A percentile compares a stretch with the other conserved stretches of the same genome.
Evolutionary conservation across 1,140 invertebrate species (phyloP).

Genomic region (Aphelinus atriplicis): DNA sequence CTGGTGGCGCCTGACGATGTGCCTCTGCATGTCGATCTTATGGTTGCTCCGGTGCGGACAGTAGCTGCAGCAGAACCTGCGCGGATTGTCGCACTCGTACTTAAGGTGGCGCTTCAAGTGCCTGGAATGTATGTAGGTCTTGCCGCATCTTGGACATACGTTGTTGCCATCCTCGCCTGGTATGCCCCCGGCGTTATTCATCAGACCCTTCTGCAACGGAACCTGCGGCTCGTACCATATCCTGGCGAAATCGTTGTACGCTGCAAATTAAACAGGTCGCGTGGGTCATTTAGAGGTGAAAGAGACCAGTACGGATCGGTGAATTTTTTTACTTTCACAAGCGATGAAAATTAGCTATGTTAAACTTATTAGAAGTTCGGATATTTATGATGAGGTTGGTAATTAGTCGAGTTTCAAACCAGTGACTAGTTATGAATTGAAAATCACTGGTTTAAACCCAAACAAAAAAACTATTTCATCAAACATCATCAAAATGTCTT

Average conservation of each 20-base stretch:
- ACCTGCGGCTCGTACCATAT: slow-evolving; percentile 28
- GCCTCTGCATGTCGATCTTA: slow-evolving; percentile 37
- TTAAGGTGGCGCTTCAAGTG: slow-evolving; percentile 61
- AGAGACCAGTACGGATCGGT: too few species aligned
- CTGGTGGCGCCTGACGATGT: slow-evolving; percentile 33
- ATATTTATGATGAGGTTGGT: too few species aligned
- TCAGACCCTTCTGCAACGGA: background rate
- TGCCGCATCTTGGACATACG: slow-evolving; percentile 43
- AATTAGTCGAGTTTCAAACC: too few species aligned
- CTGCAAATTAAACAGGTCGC: background rate
- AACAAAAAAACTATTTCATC: too few species aligned
- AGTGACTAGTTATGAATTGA: too few species aligned
- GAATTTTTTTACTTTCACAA: too few species aligned
- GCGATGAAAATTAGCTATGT: too few species aligned
- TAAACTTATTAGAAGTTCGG: too few species aligned
- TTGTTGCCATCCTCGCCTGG: background rate
- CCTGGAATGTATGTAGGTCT: slow-evolving; percentile 50
- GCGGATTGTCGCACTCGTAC: slow-evolving; percentile 62
- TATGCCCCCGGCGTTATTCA: background rate
- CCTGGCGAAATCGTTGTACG: background rate
- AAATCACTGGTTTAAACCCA: too few species aligned
- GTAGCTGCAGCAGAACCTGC: slow-evolving; percentile 35
- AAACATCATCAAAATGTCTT: too few species aligned
- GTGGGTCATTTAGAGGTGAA: too few species aligned
- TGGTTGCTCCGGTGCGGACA: slow-evolving; percentile 32